Conservation (phyloP, 2,888 invertebrate species). For the Argyra leucocephala region DNA sequence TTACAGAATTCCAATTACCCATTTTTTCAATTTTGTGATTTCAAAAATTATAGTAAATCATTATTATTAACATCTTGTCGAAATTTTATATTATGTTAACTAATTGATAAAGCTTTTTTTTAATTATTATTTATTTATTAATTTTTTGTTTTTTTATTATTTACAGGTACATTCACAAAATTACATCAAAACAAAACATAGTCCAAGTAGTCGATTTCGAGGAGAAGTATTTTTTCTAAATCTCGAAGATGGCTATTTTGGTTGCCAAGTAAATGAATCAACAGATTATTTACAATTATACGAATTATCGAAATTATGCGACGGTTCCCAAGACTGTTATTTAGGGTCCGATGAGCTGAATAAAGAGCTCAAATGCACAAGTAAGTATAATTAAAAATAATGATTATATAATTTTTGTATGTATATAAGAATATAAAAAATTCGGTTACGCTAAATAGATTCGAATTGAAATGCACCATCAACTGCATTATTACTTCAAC, state of each 20-base stretch:
- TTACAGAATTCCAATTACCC: too few species aligned
- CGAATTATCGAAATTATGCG: conserved; percentile 89
- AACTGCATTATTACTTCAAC: too few species aligned
- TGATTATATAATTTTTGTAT: too few species aligned
- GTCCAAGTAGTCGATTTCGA: conserved; percentile 52
- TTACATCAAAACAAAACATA: conserved; percentile 51
- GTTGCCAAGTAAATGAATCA: conserved; percentile 94
- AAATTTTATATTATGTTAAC: too few species aligned
- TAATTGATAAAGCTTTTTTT: too few species aligned
- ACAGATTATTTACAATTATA: conserved; percentile 89
- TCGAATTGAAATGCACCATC: too few species aligned
- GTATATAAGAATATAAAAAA: too few species aligned
- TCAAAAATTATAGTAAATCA: too few species aligned
- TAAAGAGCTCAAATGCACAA: conserved; percentile 85
- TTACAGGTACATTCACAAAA: conserved; percentile 53
- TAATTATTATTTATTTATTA: conserved; percentile 21
- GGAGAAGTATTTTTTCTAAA: conserved; percentile 93
- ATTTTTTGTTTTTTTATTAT: conserved; percentile 14
- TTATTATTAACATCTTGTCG: too few species aligned
- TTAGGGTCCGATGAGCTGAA: conserved; percentile 84
- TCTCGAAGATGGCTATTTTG: conserved; percentile 94
- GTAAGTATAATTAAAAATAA: conserved; percentile 48
- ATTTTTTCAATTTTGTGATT: too few species aligned
- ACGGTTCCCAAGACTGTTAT: conserved; percentile 81
- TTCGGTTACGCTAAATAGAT: too few species aligned